Conservation (phyloP, 2,113 vertebrate species). For the Corynorhinus townsendii region DNA sequence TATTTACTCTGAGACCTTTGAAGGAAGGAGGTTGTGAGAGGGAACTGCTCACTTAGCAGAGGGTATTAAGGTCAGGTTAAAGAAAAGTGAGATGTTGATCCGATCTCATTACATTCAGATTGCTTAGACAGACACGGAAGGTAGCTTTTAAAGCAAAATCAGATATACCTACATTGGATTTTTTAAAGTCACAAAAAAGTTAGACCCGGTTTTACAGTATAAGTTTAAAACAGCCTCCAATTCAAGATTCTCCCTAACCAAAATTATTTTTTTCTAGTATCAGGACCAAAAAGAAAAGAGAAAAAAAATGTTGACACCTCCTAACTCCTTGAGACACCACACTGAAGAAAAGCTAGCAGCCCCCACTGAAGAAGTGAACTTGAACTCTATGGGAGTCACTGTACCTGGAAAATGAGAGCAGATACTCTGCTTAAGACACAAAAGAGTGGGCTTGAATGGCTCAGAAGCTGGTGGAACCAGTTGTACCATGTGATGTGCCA, state of each 20-base stretch:
- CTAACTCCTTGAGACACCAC: not conserved
- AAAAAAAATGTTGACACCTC: not conserved
- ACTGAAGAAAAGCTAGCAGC: not conserved
- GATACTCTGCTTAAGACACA: not conserved
- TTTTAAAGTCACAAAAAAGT: not conserved
- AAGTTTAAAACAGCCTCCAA: not conserved
- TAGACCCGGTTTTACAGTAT: not conserved
- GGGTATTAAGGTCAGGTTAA: not conserved
- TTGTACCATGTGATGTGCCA: rapidly evolving
- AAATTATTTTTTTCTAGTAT: not conserved
- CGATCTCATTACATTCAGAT: not conserved
- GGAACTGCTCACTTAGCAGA: not conserved
- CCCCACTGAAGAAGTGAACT: not conserved
- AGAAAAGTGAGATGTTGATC: not conserved
- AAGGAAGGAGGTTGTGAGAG: not conserved
- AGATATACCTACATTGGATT: not conserved
- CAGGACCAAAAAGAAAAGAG: not conserved
- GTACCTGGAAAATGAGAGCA: not conserved
- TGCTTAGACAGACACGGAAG: not conserved
- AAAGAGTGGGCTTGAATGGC: not conserved
- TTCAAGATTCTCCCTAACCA: not conserved
- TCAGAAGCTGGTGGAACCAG: not conserved
- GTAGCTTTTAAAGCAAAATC: not conserved
- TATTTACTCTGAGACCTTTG: not conserved
- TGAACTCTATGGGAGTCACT: not conserved